Evolutionary conservation across 2,797 vertebrate species (phyloP), one percentile per base, ranked within the genome.

Genomic region (Anabacerthia variegaticeps): DNA sequence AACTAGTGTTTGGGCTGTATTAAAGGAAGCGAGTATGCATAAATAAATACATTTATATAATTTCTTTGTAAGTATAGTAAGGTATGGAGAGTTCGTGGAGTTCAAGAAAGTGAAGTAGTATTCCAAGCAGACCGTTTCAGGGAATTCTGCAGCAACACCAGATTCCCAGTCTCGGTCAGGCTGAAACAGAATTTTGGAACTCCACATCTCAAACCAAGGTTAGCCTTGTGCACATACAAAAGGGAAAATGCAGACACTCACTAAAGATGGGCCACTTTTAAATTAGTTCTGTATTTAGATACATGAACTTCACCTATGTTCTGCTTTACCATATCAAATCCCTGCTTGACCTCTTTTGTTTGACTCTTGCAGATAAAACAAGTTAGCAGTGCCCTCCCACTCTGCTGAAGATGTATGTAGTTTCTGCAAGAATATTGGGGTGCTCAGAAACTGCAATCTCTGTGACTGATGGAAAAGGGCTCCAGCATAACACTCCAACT

Each of bases 401-500:
- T n/a, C n/a, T 36, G 67, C 49, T 58, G 62, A 49, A 74, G 58
- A 41, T 7, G 4, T 1, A 10, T 41, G 37, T 62, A 32, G 1
- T 68, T 68, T 15, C 73, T 41, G 56, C 30, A 56, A 4, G 34
- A 43, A 20, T 68, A 9, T 3, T 43, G 19, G 0, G 6, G 36
- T n/a, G 63, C 55, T 74, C 55, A 71, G 59, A 76, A 92, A 27
- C 59, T 51, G n/a, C 59, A 16, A 0, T 43, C 43, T 78, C 9
- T 43, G 27, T 34, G 66, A 10, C n/a, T 43, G 59, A 43, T 30
- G 67, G 62, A 52, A 56, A 68, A 62, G 41, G 30, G 46, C 49
- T 81, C 27, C 0, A 12, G 49, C 12, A 1, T 34, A 52, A 44
- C 14, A 7, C 18, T 54, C 11, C 32, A 27, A 0, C 26, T 61